phyloP scores from a whole-genome alignment of 2,113 vertebrate species.

The Dipodomys spectabilis region DNA sequence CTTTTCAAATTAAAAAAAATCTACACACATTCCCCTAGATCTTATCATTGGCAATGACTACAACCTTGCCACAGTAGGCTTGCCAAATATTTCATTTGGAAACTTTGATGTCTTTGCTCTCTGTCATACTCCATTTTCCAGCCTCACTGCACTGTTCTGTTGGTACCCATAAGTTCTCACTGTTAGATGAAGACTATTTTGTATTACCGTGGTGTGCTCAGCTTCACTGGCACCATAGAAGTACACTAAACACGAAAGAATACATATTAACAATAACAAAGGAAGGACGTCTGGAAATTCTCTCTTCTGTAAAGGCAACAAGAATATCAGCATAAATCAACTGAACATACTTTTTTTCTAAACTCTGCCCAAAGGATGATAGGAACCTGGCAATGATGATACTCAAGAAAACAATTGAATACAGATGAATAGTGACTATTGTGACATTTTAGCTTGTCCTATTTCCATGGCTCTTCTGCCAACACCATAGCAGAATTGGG shows the following conservation, averaged over 20 bases:
- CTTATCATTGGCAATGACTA: neutral
- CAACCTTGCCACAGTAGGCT: neutral
- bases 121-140: neutral
- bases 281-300: neutral
- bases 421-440: neutral
- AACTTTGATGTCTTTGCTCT: neutral
- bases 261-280: neutral
- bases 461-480: fast-evolving
- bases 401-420: neutral
- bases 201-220: neutral
- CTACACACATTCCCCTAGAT: neutral
- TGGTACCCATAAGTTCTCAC: neutral
- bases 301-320: neutral
- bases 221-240: neutral
- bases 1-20: neutral
- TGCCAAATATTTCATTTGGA: neutral
- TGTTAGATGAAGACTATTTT: neutral
- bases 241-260: neutral
- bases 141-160: neutral
- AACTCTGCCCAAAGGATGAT: neutral
- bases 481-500: neutral
- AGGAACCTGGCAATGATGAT: neutral
- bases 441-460: neutral
- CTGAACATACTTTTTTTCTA: neutral
- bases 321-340: neutral